Evolutionary conservation across 2,113 vertebrate species (phyloP), one percentile per base, ranked within the genome.

Genomic region (Scophthalmus maximus): DNA sequence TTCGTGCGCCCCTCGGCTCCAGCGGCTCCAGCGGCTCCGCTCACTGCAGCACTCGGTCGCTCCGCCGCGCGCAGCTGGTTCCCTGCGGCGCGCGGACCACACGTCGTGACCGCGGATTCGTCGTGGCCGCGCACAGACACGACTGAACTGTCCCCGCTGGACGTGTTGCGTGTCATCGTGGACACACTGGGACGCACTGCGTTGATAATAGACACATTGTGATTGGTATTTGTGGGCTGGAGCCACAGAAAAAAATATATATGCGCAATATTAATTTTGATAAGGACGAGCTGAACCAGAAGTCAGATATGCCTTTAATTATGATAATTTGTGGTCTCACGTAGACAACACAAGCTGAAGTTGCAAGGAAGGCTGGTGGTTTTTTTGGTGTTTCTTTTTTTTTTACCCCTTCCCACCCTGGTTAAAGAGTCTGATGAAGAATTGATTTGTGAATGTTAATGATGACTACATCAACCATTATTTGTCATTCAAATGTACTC

Each of bases 51-150:
- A 34, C 70, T 42, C 32, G 53, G 59, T 68, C 47, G 73, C 23
- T 79, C 47, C 59, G 14, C 69, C 47, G 67, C 77, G 55, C 50
- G 87, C 86, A 78, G 90, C 90, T 88, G 87, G 73, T 59, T 56
- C 70, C 78, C 72, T 72, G 84, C 86, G 82, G 76, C 88, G 36
- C 62, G 73, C 68, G 18, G 65, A 57, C 34, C 17, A 79, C 67
- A 17, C 47, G 2, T 20, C 87, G 83, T n/a, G 84, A 17, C 14
- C 87, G 87, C 90, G 89, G 51, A 78, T 44, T 68, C 65, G 5
- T 26, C 79, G 86, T 72, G 89, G 68, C 10, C 83, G 87, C 89
- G 86, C 88, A 84, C 4, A 38, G 34, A 34, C 22, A 1, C 50
- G 22, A 53, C 11, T 15, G 22, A 63, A 77, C 67, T 68, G 75